Percentiles rank a stretch among this genome's conserved stretches.
These are phyloP conservation scores for Pterocles orientalis DNA, from an alignment of 2,113 vertebrate genomes.

Conservation along the genomic window DNA sequence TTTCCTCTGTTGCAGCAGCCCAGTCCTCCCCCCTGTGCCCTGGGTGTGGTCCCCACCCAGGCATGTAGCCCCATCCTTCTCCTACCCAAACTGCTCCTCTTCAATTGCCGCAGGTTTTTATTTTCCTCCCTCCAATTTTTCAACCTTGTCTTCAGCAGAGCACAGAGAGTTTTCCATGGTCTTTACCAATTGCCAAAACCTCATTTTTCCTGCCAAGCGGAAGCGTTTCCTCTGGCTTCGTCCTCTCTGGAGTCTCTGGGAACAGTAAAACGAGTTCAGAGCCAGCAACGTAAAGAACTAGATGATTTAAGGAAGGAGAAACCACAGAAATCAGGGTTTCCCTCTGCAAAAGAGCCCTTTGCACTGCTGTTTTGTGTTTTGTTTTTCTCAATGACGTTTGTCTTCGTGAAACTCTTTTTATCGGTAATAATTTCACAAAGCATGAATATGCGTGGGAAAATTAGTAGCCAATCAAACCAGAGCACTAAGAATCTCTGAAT, in stretches of 20 bases:
- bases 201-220: neutral
- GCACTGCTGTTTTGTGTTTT: neutral
- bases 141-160: neutral
- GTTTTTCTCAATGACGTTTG: neutral
- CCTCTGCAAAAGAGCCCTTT: neutral
- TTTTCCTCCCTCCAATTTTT: neutral
- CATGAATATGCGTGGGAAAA: neutral
- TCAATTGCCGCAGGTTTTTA: neutral
- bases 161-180: neutral
- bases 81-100: neutral
- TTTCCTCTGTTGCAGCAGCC: neutral
- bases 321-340: neutral
- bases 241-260: neutral
- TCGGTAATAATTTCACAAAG: neutral
- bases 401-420: neutral
- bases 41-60: accelerated
- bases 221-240: neutral
- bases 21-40: neutral
- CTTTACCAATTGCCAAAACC: neutral
- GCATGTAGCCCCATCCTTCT: too few species aligned
- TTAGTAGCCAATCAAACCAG: neutral
- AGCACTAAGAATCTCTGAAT: neutral
- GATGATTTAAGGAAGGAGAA: neutral
- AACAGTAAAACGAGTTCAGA: neutral
- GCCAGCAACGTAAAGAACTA: neutral